Evolutionary conservation across 2,797 vertebrate genomes (phyloP), one percentile per base, ranked within the genome.

Genomic region (Furcifer pardalis): DNA sequence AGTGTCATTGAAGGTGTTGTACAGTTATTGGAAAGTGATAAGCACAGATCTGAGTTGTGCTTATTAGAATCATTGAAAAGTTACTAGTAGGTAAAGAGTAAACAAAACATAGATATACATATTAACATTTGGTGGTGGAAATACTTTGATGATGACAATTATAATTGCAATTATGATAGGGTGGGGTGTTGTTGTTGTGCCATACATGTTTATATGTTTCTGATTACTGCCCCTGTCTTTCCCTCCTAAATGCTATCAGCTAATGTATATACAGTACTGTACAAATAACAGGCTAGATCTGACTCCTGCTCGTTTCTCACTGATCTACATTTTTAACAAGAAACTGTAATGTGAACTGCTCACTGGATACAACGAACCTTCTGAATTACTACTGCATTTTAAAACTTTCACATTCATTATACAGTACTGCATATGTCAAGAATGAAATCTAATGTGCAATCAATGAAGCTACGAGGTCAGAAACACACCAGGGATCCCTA

Each of bases 321-420:
- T 78, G 82, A 91, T 88, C 85, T 86, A 75, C 84, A 68, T 89
- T 84, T 79, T 94, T 90, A 94, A 95, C 86, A 92, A 93, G 92
- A 89, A 92, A 87, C 87, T 65, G 90, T 94, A 96, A 96, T 37
- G 49, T 88, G 92, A 96, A 95, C 94, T 87, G 83, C 80, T 92
- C 85, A 79, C 71, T 88, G 90, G 91, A 87, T 71, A 93, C 81
- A 85, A 72, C 46, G 88, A 93, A 86, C 90, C 91, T 91, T 90
- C 90, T 88, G 78, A 91, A 92, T 93, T 90, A 90, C 75, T 88
- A 87, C 91, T 86, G 86, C 77, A 93, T 93, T 92, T 96, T 94
- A 95, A 95, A 96, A 95, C 92, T 93, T 95, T 87, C 90, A 93
- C 88, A 91, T 86, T 85, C 90, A 86, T 84, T 91, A 93, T 84